Base-by-base conservation (phyloP, 2,888 invertebrate genomes). In the Philaethria dido region DNA sequence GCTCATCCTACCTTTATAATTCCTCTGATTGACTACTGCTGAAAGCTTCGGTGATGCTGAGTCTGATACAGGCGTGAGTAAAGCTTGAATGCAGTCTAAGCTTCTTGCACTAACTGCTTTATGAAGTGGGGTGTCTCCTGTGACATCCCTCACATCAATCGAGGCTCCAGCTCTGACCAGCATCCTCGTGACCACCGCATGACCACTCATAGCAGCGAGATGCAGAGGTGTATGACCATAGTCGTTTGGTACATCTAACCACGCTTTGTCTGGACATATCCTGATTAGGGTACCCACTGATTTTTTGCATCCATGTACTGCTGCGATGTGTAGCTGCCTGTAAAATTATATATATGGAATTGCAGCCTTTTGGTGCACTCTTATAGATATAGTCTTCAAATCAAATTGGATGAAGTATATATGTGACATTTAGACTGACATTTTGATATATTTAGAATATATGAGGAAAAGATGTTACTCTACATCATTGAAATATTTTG, bases 51-150 rank as follows among this genome's bases (percentile, higher is more conserved):
- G 52, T 4, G 52, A 52, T 5, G 29, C 29, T 1, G 4, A 9
- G 11, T 52, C 52, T 11, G 52, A 33, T 29, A 52, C 29, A 0
- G 96, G 95, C 68, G 94, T 94, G 1, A 96, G 94, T 50, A 98
- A 91, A 0, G 96, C 96, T 76, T 94, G 94, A 9, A 97, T 94
- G 79, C 96, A 96, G 47, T 94, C 93, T 39, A 95, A 78, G 80
- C 96, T 94, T 8, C 96, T 96, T 18, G 93, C 90, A 69, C 93
- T 90, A 66, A 96, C 96, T 0, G 98, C 98, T 69, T 98, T 92
- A 84, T 98, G 98, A 8, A 98, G 88, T 0, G 98, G 95, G 0
- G 98, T 98, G 83, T 98, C 97, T 3, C 98, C 98, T 69, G 94
- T 89, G 62, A 94, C 88, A 81, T 98, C 97, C 59, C 97, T 93